Base-by-base conservation (phyloP, 2,888 invertebrate genomes). In the Perithous albicinctus region DNA sequence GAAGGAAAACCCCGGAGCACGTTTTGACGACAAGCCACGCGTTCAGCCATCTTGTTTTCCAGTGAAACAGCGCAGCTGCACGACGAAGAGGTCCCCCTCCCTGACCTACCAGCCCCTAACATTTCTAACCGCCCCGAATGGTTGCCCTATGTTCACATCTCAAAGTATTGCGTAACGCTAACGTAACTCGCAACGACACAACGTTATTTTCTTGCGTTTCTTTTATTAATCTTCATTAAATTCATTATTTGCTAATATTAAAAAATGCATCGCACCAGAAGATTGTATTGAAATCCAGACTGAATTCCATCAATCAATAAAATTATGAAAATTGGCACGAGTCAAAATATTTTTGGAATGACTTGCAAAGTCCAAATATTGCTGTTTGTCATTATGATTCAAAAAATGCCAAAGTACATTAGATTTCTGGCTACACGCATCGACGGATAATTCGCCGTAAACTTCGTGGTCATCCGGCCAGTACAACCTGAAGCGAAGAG, bases 1-100 rank as follows among this genome's bases (percentile, higher is more conserved):
- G 15, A 46, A 51, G 70, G 76, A 84, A 18, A 29, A 72, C 76
- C 77, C 81, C 74, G 72, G 80, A 76, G 84, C 82, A 86, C 85
- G 84, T 80, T 78, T 74, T n/a, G 63, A 84, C 78, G 80, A 86
- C 88, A 83, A 86, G 84, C 86, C 82, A 85, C 84, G 83, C 83
- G 84, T 86, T 86, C 92, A 84, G 91, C 91, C 91, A 91, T 92
- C 90, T 92, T 92, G 88, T 89, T 89, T 87, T 82, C 73, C 83
- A 83, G 86, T 85, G 85, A 85, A 86, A 87, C 87, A 86, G 89
- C 91, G 91, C 90, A 90, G 90, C 90, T 90, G 90, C 88, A 80
- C 82, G 80, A 61, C 81, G 46, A 63, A 72, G 67, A 72, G 56
- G 56, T 84, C 85, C 89, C 86, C 86, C 70, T 63, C 85, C 82